These are phyloP conservation scores for Octonoba sinensis DNA, from an alignment of 2,888 invertebrate species.

Conservation along the genomic window DNA sequence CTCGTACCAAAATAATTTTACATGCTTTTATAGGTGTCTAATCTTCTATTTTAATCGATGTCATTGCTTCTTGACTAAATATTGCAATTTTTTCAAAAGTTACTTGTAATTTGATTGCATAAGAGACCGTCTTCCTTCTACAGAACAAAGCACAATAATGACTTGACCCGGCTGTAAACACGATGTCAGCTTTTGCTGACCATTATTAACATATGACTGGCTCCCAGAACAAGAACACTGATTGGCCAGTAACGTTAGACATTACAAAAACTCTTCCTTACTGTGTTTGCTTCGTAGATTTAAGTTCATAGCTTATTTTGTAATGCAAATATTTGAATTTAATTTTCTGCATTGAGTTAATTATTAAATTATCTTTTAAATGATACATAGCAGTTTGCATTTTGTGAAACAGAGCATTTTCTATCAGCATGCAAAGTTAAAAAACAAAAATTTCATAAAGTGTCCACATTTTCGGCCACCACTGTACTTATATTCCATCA, in stretches of 20 bases:
- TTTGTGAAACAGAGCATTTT: background rate
- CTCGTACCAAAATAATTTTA: too few relatives aligned
- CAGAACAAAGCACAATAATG: slow-evolving; percentile 1
- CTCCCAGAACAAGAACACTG: too few relatives aligned
- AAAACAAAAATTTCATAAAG: background rate
- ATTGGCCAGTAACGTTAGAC: background rate
- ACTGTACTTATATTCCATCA: background rate
- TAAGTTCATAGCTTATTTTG: background rate
- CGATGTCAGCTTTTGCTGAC: too few relatives aligned
- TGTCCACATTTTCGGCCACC: background rate
- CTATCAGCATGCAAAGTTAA: background rate
- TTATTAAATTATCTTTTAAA: slow-evolving; percentile 4
- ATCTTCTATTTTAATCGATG: background rate
- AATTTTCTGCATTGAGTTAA: background rate
- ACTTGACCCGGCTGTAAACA: too few relatives aligned
- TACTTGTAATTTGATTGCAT: slow-evolving; percentile 6
- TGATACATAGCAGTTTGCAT: background rate
- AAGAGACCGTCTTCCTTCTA: slow-evolving; percentile 4
- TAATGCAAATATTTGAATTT: background rate
- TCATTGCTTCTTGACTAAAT: slow-evolving; percentile 1
- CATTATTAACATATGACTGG: too few relatives aligned
- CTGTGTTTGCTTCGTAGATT: background rate
- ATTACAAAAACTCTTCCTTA: background rate
- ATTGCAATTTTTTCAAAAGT: background rate
- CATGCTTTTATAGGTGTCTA: slow-evolving; percentile 1